Evolutionary conservation across 1,140 invertebrate species (phyloP), one percentile per base, ranked within the genome.

Genomic region (Macrostomum lignano): DNA sequence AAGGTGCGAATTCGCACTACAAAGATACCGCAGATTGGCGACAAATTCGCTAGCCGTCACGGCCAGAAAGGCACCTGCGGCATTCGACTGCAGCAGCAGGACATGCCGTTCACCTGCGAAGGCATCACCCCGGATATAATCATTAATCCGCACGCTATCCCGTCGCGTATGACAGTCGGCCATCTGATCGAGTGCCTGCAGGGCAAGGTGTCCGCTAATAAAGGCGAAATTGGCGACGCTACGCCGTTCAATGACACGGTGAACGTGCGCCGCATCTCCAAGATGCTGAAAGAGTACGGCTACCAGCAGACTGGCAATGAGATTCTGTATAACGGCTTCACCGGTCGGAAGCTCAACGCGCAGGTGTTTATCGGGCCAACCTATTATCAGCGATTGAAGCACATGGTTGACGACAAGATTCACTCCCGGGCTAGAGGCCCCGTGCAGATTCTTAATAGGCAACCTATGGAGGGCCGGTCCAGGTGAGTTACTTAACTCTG

Each of bases 121-220:
- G 86, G 86, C 5, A 58, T 96, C 17, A 77, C 78, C n/a, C 86
- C 86, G 0, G 86, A 96, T 55, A 88, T 96, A 46, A 94, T 96
- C 40, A 93, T 96, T 50, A 96, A 96, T 59, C 86, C 86, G 39
- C 86, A 96, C 46, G 86, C 88, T 51, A 88, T 96, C 52, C 86
- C 86, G 36, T 86, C 78, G 51, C 78, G 86, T 71, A 96, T 96
- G 86, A 96, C 86, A 47, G 88, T 96, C 68, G 86, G 86, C 58
- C 88, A 96, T 64, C 88, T 96, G 64, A 96, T 96, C 55, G 86
- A 96, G 53, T 94, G 86, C 57, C 70, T 96, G 38, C 86, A 94
- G 40, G 33, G 33, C 6, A 36, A 63, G 52, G 58, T 69, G 2
- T 70, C 70, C 2, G 66, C 72, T 1, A 73, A 71, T 49, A 73